Evolutionary conservation across 2,797 vertebrate species (phyloP).

Genomic region (Rhodeus uyekii): DNA sequence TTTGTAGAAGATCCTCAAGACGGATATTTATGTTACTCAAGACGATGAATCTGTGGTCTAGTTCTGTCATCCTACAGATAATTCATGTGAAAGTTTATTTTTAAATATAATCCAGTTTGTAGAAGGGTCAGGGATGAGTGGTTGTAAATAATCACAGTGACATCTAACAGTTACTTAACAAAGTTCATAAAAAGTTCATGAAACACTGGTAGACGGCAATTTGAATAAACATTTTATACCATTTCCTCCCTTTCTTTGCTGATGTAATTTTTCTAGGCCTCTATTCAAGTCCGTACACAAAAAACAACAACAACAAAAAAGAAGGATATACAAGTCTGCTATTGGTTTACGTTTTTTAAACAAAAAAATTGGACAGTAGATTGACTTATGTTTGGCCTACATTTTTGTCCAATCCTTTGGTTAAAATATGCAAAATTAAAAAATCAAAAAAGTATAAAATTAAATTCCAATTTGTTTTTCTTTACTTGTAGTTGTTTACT

Average conservation of each 20-base stretch:
- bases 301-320: neutral
- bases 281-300: too few relatives aligned
- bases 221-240: neutral
- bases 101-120: neutral
- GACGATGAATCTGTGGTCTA: neutral
- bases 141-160: constrained; percentile 11
- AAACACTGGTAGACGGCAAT: neutral
- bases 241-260: neutral
- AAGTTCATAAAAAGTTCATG: constrained; percentile 20
- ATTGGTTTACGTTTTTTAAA: neutral
- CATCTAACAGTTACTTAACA: neutral
- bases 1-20: neutral
- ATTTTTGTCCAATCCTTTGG: neutral
- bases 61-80: neutral
- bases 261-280: neutral
- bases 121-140: neutral
- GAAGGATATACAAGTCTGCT: neutral
- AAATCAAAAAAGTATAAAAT: too few relatives aligned
- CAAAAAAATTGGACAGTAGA: too few relatives aligned
- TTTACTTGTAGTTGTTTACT: too few relatives aligned
- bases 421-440: too few relatives aligned
- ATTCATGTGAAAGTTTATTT: constrained; percentile 25
- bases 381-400: neutral
- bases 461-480: too few relatives aligned
- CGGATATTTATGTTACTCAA: neutral